Evolutionary conservation across 2,888 invertebrate species (phyloP), one percentile per base, ranked within the genome.

Genomic region (Tenthredo livida): DNA sequence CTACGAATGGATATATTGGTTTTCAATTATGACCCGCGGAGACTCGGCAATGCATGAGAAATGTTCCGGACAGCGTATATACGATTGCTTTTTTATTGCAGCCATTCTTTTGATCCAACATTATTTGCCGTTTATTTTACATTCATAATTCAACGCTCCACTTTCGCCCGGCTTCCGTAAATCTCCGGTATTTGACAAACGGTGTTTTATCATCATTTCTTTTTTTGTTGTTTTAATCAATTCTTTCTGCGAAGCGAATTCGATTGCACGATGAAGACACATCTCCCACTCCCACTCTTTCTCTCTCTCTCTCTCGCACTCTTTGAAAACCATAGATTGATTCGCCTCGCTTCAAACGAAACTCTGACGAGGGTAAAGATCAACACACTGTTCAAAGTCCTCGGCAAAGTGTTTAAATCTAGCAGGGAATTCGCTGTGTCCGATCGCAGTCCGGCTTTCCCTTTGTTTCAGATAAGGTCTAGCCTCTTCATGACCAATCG

Each of bases 31-130:
- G 83, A 21, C 67, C 83, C 83, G n/a, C 7, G 33, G 43, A 83
- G 67, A 67, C 65, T 67, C 58, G 47, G 83, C 65, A 47, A 83
- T 83, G 83, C 83, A 83, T 83, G 83, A 83, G 83, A 83, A 83
- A 83, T 83, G 47, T 83, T 50, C 83, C 83, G 83, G 67, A 40
- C 40, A 37, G 40, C 40, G 58, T 21, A 50, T 21, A 50, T 61
- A 43, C 33, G 47, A 80, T 61, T 80, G 61, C 80, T 61, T 40
- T 80, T 80, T 80, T 77, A 77, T 77, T 77, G 77, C 50, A 77
- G 73, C 29, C 43, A 73, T 73, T 61, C 54, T 54, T 54, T 54
- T 21, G 29, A 83, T 67, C 58, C 43, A 67, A 83, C 82, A 43
- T 65, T 47, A 65, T 65, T 83, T 33, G 29, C 58, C 82, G 67